Evolutionary conservation across 1,140 invertebrate genomes (phyloP).

Genomic region (Diabrotica undecimpunctata): DNA sequence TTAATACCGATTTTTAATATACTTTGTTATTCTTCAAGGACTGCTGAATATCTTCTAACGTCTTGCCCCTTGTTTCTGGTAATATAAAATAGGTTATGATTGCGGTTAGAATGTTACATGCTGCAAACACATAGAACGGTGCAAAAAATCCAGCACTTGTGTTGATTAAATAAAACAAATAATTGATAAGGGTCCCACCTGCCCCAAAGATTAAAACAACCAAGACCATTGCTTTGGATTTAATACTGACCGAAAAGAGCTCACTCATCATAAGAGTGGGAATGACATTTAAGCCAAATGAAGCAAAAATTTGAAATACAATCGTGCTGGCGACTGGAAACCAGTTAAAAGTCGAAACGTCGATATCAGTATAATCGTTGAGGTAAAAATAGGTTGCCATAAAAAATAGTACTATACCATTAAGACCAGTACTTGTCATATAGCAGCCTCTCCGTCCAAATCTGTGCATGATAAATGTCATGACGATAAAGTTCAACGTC

Average conservation of each 20-base stretch:
- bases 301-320: constrained; percentile 29
- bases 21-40: neutral
- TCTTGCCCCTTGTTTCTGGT: constrained; percentile 5
- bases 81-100: neutral
- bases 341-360: constrained; percentile 36
- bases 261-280: constrained; percentile 40
- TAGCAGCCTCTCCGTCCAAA: constrained; percentile 65
- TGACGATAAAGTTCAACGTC: constrained; percentile 59
- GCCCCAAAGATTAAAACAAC: constrained; percentile 28
- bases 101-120: neutral
- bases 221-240: constrained; percentile 35
- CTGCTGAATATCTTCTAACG: constrained; percentile 3
- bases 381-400: constrained; percentile 61
- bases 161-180: neutral
- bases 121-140: neutral
- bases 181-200: neutral
- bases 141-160: neutral
- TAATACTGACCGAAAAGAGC: constrained; percentile 41
- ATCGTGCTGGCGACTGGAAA: constrained; percentile 37
- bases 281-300: constrained; percentile 34
- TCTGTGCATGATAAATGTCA: constrained; percentile 64
- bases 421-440: constrained; percentile 55
- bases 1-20: no score
- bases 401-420: constrained; percentile 51
- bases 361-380: constrained; percentile 30